Evolutionary conservation across 1,140 invertebrate genomes (phyloP).

Genomic region (Zaprionus ornatus): DNA sequence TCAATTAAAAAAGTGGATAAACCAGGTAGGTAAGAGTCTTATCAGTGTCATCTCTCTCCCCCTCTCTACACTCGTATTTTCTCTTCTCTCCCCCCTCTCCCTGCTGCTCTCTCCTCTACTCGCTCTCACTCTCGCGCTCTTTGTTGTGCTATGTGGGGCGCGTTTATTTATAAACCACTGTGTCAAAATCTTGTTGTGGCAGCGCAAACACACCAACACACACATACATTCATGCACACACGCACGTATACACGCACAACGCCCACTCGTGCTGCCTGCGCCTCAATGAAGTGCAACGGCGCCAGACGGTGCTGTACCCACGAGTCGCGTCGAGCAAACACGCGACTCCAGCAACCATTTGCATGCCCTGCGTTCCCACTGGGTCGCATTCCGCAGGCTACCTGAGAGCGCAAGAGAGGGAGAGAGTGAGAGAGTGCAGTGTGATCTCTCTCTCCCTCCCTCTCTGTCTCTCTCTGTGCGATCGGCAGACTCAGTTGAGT

Average conservation of each 20-base stretch:
- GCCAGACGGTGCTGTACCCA: conserved; percentile 69
- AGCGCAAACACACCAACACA: conserved; percentile 41
- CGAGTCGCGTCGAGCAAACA: neutral
- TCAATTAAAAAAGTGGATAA: neutral
- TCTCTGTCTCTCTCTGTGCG: neutral
- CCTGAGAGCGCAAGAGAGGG: neutral
- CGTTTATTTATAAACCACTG: conserved; percentile 81
- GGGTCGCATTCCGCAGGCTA: neutral
- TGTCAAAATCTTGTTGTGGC: conserved; percentile 76
- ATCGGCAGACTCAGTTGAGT: conserved; percentile 13
- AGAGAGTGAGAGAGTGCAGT: neutral
- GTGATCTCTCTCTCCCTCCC: neutral
- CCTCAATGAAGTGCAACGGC: conserved; percentile 58
- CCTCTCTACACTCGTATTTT: neutral
- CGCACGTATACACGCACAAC: conserved; percentile 35
- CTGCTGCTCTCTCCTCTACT: conserved; percentile 3
- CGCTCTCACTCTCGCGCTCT: neutral
- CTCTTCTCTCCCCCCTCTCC: neutral
- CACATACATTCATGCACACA: conserved; percentile 9
- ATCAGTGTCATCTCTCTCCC: neutral
- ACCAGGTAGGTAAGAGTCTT: neutral
- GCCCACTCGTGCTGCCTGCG: conserved; percentile 52
- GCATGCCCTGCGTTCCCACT: neutral
- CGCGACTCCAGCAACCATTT: conserved; percentile 1
- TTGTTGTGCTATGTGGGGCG: conserved; percentile 65